Evolutionary conservation across 2,797 vertebrate species (phyloP).

Genomic region (Acanthopagrus latus): DNA sequence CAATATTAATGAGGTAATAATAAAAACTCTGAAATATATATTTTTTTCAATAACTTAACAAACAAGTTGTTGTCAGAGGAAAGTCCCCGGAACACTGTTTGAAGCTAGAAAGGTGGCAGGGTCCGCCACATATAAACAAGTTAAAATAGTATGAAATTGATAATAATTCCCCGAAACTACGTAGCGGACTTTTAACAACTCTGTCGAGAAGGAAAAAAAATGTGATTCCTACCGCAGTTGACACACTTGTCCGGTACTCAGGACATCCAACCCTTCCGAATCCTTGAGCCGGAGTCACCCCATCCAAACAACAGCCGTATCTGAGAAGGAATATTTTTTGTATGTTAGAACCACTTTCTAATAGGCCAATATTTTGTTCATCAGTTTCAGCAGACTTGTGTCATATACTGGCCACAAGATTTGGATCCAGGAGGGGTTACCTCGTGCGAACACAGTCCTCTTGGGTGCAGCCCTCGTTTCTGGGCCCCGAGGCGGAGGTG

Average conservation of each 20-base stretch:
- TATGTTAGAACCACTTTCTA: not conserved
- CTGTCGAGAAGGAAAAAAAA: too few species aligned
- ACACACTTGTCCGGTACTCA: slow-evolving; percentile 54
- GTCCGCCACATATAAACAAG: too few species aligned
- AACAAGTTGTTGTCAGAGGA: too few species aligned
- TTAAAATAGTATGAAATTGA: too few species aligned
- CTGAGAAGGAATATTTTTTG: slow-evolving; percentile 70
- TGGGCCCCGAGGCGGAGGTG: slow-evolving; percentile 81
- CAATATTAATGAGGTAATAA: too few species aligned
- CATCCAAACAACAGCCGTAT: slow-evolving; percentile 93
- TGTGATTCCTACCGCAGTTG: slow-evolving; percentile 63
- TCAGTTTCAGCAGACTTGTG: not conserved
- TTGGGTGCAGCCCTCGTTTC: slow-evolving; percentile 84
- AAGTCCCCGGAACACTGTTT: too few species aligned
- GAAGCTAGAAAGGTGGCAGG: too few species aligned
- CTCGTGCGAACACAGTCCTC: slow-evolving; percentile 85
- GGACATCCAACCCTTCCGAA: slow-evolving; percentile 87
- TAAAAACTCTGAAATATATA: too few species aligned
- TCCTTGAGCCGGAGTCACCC: slow-evolving; percentile 87
- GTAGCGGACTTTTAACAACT: too few species aligned
- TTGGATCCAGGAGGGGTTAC: slow-evolving; percentile 69
- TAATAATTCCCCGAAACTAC: too few species aligned
- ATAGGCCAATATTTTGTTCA: not conserved
- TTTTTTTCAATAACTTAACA: too few species aligned
- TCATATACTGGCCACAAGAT: not conserved